These are phyloP conservation scores for Drosophila parthenogenetica DNA, from an alignment of 2,888 invertebrate genomes.

Conservation along the genomic window DNA sequence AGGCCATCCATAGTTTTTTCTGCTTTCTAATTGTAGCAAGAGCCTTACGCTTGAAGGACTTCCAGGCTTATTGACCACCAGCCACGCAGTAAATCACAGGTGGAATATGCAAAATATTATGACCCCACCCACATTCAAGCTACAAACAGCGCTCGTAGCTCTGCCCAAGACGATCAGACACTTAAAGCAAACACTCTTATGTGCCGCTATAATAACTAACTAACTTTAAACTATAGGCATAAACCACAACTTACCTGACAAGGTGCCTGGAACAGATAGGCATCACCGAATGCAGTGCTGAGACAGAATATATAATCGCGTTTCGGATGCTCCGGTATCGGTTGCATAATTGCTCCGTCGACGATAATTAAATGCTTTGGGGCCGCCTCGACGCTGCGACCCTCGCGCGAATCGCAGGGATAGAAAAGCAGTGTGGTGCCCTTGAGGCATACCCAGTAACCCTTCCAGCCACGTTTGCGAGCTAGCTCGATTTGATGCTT, in stretches of 20 bases:
- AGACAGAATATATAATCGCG: constrained; percentile 99
- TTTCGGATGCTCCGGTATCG: constrained; percentile 99
- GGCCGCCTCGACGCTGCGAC: constrained; percentile 95
- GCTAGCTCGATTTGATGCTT: constrained; percentile 98
- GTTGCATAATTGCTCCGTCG: constrained; percentile 98
- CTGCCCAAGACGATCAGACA: too few relatives aligned
- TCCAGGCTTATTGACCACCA: constrained; percentile 58
- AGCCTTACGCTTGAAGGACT: constrained; percentile 66
- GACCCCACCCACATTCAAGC: too few relatives aligned
- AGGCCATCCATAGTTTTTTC: constrained; percentile 32
- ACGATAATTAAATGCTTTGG: constrained; percentile 98
- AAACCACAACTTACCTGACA: constrained; percentile 88
- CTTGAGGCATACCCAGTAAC: constrained; percentile 99
- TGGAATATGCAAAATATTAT: too few relatives aligned
- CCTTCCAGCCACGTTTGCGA: constrained; percentile 98
- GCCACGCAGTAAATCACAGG: constrained; percentile 30
- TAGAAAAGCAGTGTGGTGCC: constrained; percentile 98
- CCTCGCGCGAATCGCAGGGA: constrained; percentile 96
- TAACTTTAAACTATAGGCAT: too few relatives aligned
- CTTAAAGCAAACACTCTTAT: too few relatives aligned
- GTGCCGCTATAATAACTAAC: too few relatives aligned
- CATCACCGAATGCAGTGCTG: constrained; percentile 99
- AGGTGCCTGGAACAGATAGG: constrained; percentile 97
- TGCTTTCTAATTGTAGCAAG: constrained; percentile 52
- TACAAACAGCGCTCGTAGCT: too few relatives aligned